A percentile compares a stretch with the other conserved stretches of the same genome.
phyloP scores from a whole-genome alignment of 92 coral and sea anemone species.

The Nematostella vectensis region DNA sequence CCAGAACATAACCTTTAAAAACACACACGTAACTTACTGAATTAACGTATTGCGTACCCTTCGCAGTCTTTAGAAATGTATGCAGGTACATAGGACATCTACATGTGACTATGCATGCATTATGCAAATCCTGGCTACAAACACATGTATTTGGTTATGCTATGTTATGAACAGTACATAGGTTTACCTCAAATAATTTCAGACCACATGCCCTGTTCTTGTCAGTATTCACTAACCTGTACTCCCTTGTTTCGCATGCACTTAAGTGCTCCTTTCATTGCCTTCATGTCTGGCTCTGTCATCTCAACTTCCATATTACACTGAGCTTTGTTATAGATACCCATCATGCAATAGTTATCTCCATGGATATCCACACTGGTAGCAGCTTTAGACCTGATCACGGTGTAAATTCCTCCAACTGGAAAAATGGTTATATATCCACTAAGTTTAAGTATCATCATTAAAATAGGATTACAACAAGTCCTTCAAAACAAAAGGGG shows the following conservation, averaged over 20 bases:
- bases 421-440: not conserved
- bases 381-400: constrained; percentile 89
- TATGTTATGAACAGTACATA: no score
- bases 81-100: no score
- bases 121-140: no score
- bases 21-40: no score
- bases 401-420: constrained; percentile 99
- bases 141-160: no score
- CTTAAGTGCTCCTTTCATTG: constrained; percentile 58
- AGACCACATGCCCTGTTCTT: no score
- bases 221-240: constrained; percentile 67
- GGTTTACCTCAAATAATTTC: no score
- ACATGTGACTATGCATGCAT: no score
- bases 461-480: not conserved
- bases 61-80: no score
- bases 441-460: not conserved
- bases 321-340: constrained; percentile 75
- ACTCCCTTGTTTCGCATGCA: constrained; percentile 70
- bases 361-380: constrained; percentile 75
- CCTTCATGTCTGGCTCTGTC: constrained; percentile 74
- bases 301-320: constrained; percentile 83
- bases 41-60: no score
- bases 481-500: no score
- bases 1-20: no score
- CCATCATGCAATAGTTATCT: constrained; percentile 84